Conservation (phyloP, 2,113 vertebrate genomes). For the Tupaia tana region DNA sequence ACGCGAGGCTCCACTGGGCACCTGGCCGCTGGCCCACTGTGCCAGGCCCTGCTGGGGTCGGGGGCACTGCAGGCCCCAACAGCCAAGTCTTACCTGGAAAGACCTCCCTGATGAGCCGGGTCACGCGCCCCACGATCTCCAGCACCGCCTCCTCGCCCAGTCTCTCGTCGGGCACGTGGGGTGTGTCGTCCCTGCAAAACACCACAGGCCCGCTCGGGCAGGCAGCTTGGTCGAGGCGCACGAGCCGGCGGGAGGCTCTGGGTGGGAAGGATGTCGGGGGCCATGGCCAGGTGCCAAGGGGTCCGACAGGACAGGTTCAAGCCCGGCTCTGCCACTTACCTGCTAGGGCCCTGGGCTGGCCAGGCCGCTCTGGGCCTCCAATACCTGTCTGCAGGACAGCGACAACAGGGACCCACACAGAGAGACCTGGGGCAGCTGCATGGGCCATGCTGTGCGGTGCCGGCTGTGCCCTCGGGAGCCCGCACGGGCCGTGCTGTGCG, state of each 20-base stretch:
- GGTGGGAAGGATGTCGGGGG: neutral
- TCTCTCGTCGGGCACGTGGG: slow-evolving; percentile 92
- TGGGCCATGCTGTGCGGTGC: too few species aligned
- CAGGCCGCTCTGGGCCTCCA: neutral
- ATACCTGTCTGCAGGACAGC: neutral
- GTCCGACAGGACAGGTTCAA: neutral
- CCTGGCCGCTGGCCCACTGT: too few species aligned
- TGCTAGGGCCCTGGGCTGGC: neutral
- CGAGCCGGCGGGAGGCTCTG: neutral
- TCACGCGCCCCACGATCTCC: slow-evolving; percentile 91
- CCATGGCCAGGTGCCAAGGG: neutral
- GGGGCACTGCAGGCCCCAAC: rapidly evolving
- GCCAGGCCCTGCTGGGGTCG: neutral
- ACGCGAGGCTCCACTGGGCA: too few species aligned
- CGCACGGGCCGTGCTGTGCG: too few species aligned
- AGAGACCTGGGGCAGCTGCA: neutral
- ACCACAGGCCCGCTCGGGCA: neutral
- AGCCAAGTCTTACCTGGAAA: slow-evolving; percentile 91
- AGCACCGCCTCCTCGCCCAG: slow-evolving; percentile 91
- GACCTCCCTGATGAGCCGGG: slow-evolving; percentile 87
- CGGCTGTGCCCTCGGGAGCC: too few species aligned
- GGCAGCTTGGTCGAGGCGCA: neutral
- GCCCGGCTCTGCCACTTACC: neutral
- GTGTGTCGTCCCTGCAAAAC: slow-evolving; percentile 93
- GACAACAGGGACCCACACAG: neutral